These are phyloP conservation scores for Glyphotaelius pellucidus DNA, from an alignment of 2,888 invertebrate genomes.

Conservation along the genomic window DNA sequence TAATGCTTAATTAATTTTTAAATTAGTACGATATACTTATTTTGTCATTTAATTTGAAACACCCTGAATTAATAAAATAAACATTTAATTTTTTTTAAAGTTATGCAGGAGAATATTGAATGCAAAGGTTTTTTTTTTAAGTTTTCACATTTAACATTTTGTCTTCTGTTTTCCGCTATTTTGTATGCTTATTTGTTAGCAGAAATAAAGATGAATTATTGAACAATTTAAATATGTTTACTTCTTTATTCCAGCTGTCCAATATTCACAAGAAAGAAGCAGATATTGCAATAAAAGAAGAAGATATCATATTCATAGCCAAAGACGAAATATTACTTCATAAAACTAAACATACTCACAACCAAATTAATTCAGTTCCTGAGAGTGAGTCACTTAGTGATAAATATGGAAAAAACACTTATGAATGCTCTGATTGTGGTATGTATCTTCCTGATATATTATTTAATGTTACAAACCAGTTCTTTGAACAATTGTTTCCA, in stretches of 20 bases:
- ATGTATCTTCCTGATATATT: conserved; percentile 3
- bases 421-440: conserved; percentile 56
- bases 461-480: neutral
- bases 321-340: neutral
- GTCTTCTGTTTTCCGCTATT: too few relatives aligned
- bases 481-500: too few relatives aligned
- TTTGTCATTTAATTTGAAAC: too few relatives aligned
- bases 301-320: neutral
- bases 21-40: too few relatives aligned
- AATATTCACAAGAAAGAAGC: conserved; percentile 21
- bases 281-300: neutral
- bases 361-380: too few relatives aligned
- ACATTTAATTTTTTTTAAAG: too few relatives aligned
- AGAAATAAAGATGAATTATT: too few relatives aligned
- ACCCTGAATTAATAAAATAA: too few relatives aligned
- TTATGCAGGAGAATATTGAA: too few relatives aligned
- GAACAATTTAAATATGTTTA: neutral
- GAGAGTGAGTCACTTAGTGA: neutral
- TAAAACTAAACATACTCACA: neutral
- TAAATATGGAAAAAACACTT: conserved; percentile 25
- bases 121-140: too few relatives aligned
- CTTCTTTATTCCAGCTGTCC: conserved; percentile 31
- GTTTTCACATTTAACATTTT: too few relatives aligned
- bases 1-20: neutral
- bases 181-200: too few relatives aligned